These are phyloP conservation scores for Proteles cristata DNA, from an alignment of 2,113 vertebrate species.

Conservation along the genomic window DNA sequence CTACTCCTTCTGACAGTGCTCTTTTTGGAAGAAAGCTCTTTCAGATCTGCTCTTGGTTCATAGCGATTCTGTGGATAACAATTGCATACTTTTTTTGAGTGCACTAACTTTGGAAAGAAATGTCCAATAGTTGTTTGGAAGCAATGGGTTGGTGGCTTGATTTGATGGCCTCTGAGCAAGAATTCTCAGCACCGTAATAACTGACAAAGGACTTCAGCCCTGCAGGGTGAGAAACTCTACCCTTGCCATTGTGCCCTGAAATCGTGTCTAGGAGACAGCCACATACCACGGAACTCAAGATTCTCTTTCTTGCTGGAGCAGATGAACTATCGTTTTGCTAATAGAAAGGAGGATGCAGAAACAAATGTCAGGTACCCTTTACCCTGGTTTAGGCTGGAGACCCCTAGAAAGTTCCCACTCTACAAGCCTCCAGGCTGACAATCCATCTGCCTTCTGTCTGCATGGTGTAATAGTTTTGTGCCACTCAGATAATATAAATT, in stretches of 20 bases:
- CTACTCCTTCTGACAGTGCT: background rate
- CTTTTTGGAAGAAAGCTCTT: background rate
- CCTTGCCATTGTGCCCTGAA: background rate
- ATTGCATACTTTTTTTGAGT: background rate
- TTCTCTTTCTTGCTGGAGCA: background rate
- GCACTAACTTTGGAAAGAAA: background rate
- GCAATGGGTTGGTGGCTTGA: background rate
- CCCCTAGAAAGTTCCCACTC: background rate
- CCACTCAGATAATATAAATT: background rate
- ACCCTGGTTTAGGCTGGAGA: background rate
- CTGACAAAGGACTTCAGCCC: background rate
- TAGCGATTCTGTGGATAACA: background rate
- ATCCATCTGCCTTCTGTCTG: background rate
- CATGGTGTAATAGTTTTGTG: background rate
- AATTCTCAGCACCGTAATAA: background rate
- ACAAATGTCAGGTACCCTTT: background rate
- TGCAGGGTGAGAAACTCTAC: background rate
- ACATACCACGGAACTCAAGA: background rate
- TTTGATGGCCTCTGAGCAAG: background rate
- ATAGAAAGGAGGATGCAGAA: background rate
- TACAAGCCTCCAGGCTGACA: background rate
- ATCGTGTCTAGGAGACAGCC: background rate
- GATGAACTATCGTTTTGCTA: background rate
- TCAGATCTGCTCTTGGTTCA: background rate
- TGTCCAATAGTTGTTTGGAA: background rate